These are phyloP conservation scores for Heliconius hewitsoni DNA, from an alignment of 1,140 invertebrate species.

Conservation along the genomic window DNA sequence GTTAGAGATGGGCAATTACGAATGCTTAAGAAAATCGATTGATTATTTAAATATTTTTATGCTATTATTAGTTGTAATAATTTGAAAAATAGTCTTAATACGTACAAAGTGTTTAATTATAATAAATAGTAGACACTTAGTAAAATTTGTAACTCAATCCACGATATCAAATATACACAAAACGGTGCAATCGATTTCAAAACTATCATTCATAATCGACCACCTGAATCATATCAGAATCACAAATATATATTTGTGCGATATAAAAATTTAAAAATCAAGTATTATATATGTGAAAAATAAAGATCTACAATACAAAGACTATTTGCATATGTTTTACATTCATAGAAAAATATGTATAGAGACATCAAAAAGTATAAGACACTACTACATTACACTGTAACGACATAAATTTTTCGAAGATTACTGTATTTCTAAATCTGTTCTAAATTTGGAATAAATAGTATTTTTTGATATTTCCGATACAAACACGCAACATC, in stretches of 20 bases:
- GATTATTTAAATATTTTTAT: background rate
- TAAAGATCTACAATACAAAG: conserved; percentile 12
- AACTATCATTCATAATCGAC: background rate
- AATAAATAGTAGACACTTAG: background rate
- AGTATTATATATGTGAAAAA: background rate
- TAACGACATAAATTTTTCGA: conserved; percentile 39
- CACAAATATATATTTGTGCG: conserved; percentile 11
- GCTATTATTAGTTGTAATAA: background rate
- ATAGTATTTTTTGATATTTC: conserved; percentile 28
- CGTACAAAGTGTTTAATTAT: background rate
- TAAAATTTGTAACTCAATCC: conserved; percentile 3
- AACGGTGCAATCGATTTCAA: background rate
- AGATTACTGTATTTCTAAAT: conserved; percentile 28
- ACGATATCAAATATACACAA: background rate
- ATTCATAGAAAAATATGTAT: conserved; percentile 74
- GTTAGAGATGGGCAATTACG: background rate
- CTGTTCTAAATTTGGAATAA: conserved; percentile 23
- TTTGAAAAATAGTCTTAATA: conserved; percentile 3
- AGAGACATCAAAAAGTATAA: conserved; percentile 70
- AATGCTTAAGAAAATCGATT: conserved; percentile 1
- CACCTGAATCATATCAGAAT: background rate
- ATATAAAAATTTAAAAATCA: background rate
- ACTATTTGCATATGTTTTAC: conserved; percentile 40
- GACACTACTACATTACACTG: conserved; percentile 47
- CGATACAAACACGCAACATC: conserved; percentile 29